These are phyloP conservation scores for Drosophila mimetica DNA, from an alignment of 2,888 invertebrate species.

Conservation along the genomic window DNA sequence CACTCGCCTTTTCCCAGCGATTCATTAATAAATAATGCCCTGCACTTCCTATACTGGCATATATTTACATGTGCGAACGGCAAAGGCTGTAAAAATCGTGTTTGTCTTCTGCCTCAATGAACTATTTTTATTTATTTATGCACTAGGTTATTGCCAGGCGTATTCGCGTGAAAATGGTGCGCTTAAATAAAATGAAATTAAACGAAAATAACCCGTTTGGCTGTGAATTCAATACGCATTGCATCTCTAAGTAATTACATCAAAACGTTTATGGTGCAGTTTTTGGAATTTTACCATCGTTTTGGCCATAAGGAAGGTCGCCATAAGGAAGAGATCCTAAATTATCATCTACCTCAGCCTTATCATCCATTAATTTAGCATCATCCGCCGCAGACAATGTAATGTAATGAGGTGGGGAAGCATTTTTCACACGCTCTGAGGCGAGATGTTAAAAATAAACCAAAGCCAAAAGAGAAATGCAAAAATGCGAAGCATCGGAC, in stretches of 20 bases:
- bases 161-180: slow-evolving; percentile 26
- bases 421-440: slow-evolving; percentile 43
- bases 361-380: slow-evolving; percentile 22
- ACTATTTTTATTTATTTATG: slow-evolving; percentile 55
- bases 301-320: slow-evolving; percentile 6
- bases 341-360: slow-evolving; percentile 1
- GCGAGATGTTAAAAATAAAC: slow-evolving; percentile 57
- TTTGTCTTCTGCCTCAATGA: slow-evolving; percentile 47
- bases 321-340: slow-evolving; percentile 1
- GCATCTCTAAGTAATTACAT: slow-evolving; percentile 44
- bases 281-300: slow-evolving; percentile 7
- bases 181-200: slow-evolving; percentile 32
- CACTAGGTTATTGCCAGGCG: slow-evolving; percentile 45
- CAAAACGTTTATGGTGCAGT: slow-evolving; percentile 14
- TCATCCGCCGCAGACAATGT: slow-evolving; percentile 30
- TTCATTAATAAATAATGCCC: slow-evolving; percentile 47
- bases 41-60: slow-evolving; percentile 24
- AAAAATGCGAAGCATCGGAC: slow-evolving; percentile 57
- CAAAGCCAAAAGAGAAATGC: slow-evolving; percentile 46
- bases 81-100: slow-evolving; percentile 37
- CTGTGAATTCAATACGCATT: slow-evolving; percentile 32
- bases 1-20: slow-evolving; percentile 35
- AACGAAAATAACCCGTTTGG: slow-evolving; percentile 42
- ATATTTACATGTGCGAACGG: slow-evolving; percentile 17
- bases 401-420: slow-evolving; percentile 5